These are phyloP conservation scores for Drosophila kepulauana DNA, from an alignment of 1,140 invertebrate genomes.

Conservation along the genomic window DNA sequence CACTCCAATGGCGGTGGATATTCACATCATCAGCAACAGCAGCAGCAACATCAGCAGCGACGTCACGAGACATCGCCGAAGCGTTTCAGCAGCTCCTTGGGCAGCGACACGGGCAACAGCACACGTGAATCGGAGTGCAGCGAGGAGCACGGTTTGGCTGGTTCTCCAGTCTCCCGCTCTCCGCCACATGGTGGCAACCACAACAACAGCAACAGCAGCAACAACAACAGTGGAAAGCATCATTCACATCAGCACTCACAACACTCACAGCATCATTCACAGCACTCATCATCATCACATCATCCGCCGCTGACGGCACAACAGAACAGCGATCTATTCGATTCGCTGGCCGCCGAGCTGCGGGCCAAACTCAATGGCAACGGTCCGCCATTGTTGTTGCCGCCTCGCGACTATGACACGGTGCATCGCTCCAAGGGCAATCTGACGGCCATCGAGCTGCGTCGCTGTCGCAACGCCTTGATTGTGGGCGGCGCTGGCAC, in stretches of 20 bases:
- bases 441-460: conserved; percentile 91
- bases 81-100: conserved; percentile 89
- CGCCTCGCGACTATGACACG: conserved; percentile 97
- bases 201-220: conserved; percentile 64
- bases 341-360: conserved; percentile 96
- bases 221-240: conserved; percentile 15
- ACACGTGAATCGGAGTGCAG: conserved; percentile 92
- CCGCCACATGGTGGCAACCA: conserved; percentile 71
- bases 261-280: conserved; percentile 68
- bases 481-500: conserved; percentile 75
- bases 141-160: conserved; percentile 86
- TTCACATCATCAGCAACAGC: conserved; percentile 35
- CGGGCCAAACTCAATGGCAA: conserved; percentile 92
- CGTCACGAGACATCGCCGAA: conserved; percentile 83
- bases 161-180: conserved; percentile 64
- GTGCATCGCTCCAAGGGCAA: conserved; percentile 94
- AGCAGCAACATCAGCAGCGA: conserved; percentile 79
- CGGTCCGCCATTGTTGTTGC: conserved; percentile 93
- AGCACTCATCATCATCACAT: conserved; percentile 71
- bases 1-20: conserved; percentile 39
- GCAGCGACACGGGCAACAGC: conserved; percentile 90
- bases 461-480: conserved; percentile 87
- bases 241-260: conserved; percentile 38
- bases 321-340: conserved; percentile 91
- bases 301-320: conserved; percentile 85